A percentile compares a stretch with the other conserved stretches of the same genome.
Conservation (phyloP, 2,797 vertebrate species). For the Squalus acanthias region DNA sequence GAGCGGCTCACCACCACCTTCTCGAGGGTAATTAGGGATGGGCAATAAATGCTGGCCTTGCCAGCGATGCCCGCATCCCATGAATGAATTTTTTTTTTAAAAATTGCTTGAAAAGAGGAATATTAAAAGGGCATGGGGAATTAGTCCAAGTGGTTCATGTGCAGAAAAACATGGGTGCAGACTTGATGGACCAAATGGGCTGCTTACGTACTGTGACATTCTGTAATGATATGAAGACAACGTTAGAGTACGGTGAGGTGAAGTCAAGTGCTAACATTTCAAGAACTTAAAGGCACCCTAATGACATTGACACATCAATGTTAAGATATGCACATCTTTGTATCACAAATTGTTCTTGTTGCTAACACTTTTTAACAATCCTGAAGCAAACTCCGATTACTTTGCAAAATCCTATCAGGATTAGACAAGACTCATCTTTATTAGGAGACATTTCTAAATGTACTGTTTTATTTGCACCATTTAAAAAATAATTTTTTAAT, state of each 20-base stretch:
- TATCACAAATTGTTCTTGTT: not conserved
- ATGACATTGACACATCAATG: not conserved
- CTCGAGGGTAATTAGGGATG: no score
- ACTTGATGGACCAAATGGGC: no score
- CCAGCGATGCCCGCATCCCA: no score
- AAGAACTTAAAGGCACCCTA: not conserved
- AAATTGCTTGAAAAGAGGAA: no score
- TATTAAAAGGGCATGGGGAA: no score
- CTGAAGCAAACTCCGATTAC: not conserved
- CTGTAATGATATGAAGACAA: no score
- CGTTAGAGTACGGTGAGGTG: not conserved
- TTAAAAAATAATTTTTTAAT: not conserved
- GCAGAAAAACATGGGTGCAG: no score
- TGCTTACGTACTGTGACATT: no score
- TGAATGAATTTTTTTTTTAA: no score
- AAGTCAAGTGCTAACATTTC: not conserved
- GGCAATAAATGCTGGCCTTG: no score
- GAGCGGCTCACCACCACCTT: no score
- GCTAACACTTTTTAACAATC: not conserved
- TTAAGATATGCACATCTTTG: not conserved
- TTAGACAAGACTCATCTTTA: not conserved
- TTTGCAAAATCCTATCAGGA: not conserved
- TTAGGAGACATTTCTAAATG: not conserved
- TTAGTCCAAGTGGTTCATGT: no score
- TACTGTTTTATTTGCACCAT: not conserved